Conservation (phyloP, 2,113 vertebrate species). For the Microtus ochrogaster region DNA sequence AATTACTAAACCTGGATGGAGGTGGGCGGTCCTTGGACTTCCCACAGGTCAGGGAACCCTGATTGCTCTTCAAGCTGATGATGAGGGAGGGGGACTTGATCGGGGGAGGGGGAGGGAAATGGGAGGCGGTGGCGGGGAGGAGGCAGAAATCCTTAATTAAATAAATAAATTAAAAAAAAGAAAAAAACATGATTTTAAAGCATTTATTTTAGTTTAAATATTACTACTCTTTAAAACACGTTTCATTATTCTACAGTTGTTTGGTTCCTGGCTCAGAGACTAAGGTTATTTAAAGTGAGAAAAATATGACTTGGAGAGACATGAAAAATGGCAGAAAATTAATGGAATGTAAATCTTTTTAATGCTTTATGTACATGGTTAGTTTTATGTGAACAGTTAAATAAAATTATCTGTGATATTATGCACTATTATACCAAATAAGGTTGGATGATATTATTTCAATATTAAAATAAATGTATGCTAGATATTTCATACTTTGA, state of each 20-base stretch:
- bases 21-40: too few species aligned
- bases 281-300: constrained; percentile 24
- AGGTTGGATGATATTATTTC: constrained; percentile 13
- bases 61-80: too few species aligned
- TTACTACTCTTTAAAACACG: not conserved
- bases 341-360: constrained; percentile 45
- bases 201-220: not conserved
- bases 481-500: not conserved
- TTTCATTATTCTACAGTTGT: not conserved
- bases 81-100: too few species aligned
- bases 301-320: constrained; percentile 23
- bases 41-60: too few species aligned
- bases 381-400: not conserved
- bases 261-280: not conserved
- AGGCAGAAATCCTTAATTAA: too few species aligned
- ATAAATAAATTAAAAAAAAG: too few species aligned
- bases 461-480: constrained; percentile 1
- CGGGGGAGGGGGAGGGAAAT: too few species aligned
- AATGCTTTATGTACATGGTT: constrained; percentile 4
- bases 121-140: too few species aligned
- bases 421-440: constrained; percentile 21
- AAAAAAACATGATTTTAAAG: not conserved
- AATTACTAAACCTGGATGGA: too few species aligned
- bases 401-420: constrained; percentile 53
- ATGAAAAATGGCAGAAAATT: constrained; percentile 40